Conservation (phyloP, 2,797 vertebrate species). For the Amphiprion clarkii region DNA sequence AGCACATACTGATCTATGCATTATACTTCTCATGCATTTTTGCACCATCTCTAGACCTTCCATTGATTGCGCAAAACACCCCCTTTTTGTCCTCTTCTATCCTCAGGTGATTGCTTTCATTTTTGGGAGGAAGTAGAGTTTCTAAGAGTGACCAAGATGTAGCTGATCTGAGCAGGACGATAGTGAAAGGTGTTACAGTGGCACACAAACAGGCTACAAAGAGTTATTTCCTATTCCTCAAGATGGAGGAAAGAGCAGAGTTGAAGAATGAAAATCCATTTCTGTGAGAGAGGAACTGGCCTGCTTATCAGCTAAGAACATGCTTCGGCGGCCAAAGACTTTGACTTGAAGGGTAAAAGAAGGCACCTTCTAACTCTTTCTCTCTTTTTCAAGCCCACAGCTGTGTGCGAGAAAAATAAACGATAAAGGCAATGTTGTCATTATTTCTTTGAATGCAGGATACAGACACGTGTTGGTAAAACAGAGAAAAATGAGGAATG, state of each 20-base stretch:
- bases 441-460: conserved; percentile 46
- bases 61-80: conserved; percentile 56
- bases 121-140: conserved; percentile 20
- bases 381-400: conserved; percentile 39
- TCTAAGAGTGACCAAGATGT: conserved; percentile 43
- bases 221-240: conserved; percentile 47
- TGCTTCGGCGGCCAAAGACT: conserved; percentile 65
- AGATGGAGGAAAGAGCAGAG: conserved; percentile 54
- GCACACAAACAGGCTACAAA: conserved; percentile 43
- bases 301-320: conserved; percentile 78
- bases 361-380: conserved; percentile 43
- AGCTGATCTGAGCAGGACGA: conserved; percentile 49
- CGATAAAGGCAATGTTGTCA: conserved; percentile 52
- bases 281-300: conserved; percentile 55
- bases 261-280: conserved; percentile 69
- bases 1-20: conserved; percentile 87
- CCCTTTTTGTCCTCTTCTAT: conserved; percentile 51
- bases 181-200: conserved; percentile 23
- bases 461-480: conserved; percentile 38
- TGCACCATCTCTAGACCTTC: conserved; percentile 74
- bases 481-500: conserved; percentile 42
- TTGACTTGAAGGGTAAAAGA: conserved; percentile 71
- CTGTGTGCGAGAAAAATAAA: conserved; percentile 46
- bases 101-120: conserved; percentile 62
- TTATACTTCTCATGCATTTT: conserved; percentile 76